Conservation (phyloP, 1,140 invertebrate genomes). For the Drosophila varians region DNA sequence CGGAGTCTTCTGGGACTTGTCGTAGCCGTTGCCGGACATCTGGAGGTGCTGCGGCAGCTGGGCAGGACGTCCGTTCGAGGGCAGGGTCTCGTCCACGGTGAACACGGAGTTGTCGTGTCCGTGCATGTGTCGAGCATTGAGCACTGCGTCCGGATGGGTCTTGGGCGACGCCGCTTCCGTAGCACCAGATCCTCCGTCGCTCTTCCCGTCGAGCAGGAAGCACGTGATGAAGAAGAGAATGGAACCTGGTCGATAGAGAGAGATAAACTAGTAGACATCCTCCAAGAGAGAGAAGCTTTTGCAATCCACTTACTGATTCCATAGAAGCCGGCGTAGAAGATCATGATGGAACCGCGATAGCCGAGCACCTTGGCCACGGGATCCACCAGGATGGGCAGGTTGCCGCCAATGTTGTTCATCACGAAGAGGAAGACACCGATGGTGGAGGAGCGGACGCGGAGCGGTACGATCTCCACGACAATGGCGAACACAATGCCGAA, state of each 20-base stretch:
- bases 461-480: constrained; percentile 93
- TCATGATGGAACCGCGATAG: constrained; percentile 92
- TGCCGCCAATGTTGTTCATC: constrained; percentile 97
- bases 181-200: background rate
- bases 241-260: constrained; percentile 46
- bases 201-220: constrained; percentile 76
- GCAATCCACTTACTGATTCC: constrained; percentile 86
- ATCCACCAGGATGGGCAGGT: constrained; percentile 93
- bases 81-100: constrained; percentile 64
- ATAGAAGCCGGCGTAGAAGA: constrained; percentile 94
- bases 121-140: constrained; percentile 69
- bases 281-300: background rate
- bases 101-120: constrained; percentile 82
- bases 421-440: constrained; percentile 94
- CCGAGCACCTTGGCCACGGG: constrained; percentile 91
- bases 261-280: background rate
- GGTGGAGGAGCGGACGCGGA: constrained; percentile 91
- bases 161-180: constrained; percentile 38
- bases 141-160: constrained; percentile 46
- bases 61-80: constrained; percentile 67
- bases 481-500: constrained; percentile 95
- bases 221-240: constrained; percentile 79
- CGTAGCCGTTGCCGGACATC: constrained; percentile 69
- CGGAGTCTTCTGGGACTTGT: constrained; percentile 54
- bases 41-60: constrained; percentile 75